phyloP scores from a whole-genome alignment of 2,888 invertebrate species.

The Odontomyia ornata region DNA sequence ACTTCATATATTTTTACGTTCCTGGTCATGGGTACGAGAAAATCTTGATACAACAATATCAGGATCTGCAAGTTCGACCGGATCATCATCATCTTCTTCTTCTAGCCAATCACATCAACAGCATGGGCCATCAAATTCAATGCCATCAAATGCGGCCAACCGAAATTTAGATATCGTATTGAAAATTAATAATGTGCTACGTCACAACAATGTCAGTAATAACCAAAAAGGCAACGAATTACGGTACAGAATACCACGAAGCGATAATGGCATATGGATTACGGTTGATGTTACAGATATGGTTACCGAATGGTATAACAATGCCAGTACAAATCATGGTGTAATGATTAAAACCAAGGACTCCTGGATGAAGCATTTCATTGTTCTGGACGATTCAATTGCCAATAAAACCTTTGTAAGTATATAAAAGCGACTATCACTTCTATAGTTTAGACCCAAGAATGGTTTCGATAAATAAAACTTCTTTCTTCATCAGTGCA shows the following conservation, averaged over 20 bases:
- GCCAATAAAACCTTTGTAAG: conserved; percentile 67
- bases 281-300: conserved; percentile 78
- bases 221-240: conserved; percentile 58
- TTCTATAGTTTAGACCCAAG: too few species aligned
- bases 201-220: conserved; percentile 55
- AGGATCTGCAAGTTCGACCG: conserved; percentile 22
- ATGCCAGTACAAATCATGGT: conserved; percentile 78
- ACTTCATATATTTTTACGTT: conserved; percentile 60
- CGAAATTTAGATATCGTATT: conserved; percentile 55
- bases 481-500: too few species aligned
- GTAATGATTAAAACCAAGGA: conserved; percentile 77
- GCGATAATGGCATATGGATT: conserved; percentile 69
- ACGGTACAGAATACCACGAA: conserved; percentile 57
- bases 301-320: conserved; percentile 80
- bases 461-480: too few species aligned
- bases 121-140: neutral
- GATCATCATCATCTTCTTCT: conserved; percentile 46
- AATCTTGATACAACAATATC: conserved; percentile 46
- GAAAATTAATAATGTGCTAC: conserved; percentile 56
- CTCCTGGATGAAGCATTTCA: conserved; percentile 70
- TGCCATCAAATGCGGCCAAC: conserved; percentile 49
- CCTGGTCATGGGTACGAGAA: conserved; percentile 59
- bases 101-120: neutral
- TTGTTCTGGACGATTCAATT: conserved; percentile 70
- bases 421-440: conserved; percentile 32